phyloP scores from a whole-genome alignment of 2,888 invertebrate genomes.

The Elegia similella region DNA sequence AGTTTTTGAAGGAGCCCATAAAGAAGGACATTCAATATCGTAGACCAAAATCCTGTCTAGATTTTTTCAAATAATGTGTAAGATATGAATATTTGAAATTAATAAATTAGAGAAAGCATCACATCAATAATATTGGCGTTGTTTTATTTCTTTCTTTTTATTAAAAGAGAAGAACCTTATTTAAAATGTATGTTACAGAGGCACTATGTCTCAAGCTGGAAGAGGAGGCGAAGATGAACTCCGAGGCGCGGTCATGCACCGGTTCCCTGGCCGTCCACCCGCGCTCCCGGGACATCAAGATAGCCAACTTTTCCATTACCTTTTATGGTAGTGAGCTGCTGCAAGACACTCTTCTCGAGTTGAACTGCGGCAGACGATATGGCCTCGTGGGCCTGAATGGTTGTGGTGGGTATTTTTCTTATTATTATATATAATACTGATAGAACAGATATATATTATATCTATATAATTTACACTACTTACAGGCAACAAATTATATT shows the following conservation, averaged over 20 bases:
- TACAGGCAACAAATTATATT: too few relatives aligned
- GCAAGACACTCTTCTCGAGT: conserved; percentile 96
- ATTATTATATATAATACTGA: neutral
- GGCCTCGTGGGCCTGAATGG: conserved; percentile 99
- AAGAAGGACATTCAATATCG: too few relatives aligned
- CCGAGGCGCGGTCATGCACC: conserved; percentile 96
- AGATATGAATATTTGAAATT: too few relatives aligned
- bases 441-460: too few relatives aligned
- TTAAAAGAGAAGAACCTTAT: too few relatives aligned
- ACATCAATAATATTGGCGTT: too few relatives aligned
- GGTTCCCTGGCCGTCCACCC: conserved; percentile 97
- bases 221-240: conserved; percentile 94
- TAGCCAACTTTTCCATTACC: conserved; percentile 97
- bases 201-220: conserved; percentile 93
- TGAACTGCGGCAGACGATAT: conserved; percentile 98
- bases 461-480: too few relatives aligned
- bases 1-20: too few relatives aligned
- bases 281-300: conserved; percentile 97
- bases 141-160: too few relatives aligned
- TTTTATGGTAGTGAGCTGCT: conserved; percentile 98
- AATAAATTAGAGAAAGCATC: too few relatives aligned
- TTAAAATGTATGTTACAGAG: conserved; percentile 78
- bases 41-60: too few relatives aligned
- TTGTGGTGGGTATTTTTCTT: conserved; percentile 85
- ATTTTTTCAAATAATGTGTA: too few relatives aligned